These are phyloP conservation scores for Moxostoma hubbsi DNA, from an alignment of 2,797 vertebrate genomes.

Conservation along the genomic window DNA sequence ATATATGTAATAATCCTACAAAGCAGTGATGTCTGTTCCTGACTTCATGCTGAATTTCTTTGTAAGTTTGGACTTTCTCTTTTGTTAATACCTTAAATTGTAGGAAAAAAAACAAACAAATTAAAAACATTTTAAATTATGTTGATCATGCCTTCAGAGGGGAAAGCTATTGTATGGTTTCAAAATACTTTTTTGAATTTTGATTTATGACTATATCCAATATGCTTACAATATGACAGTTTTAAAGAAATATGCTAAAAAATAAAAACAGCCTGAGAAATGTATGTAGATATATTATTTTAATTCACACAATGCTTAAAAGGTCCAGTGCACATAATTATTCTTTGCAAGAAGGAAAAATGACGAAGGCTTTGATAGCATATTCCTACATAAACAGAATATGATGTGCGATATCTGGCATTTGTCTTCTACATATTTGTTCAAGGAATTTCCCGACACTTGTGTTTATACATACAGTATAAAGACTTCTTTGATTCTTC, in stretches of 20 bases:
- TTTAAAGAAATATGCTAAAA: neutral
- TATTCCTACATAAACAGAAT: slow-evolving; percentile 10
- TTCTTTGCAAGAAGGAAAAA: neutral
- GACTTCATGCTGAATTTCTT: slow-evolving; percentile 70
- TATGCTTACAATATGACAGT: neutral
- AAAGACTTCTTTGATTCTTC: neutral
- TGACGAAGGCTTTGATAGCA: neutral
- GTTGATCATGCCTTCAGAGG: no score
- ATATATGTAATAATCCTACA: no score
- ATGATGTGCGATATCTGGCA: slow-evolving; percentile 23
- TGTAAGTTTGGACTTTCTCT: slow-evolving; percentile 72
- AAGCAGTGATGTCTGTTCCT: slow-evolving; percentile 79
- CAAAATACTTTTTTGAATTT: no score
- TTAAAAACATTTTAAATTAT: neutral
- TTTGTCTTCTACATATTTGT: neutral
- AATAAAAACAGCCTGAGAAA: neutral
- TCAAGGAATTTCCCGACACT: neutral
- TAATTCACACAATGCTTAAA: neutral
- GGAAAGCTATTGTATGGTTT: no score
- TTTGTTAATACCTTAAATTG: slow-evolving; percentile 79
- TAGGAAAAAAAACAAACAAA: slow-evolving; percentile 36
- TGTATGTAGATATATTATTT: neutral
- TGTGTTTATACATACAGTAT: slow-evolving; percentile 2
- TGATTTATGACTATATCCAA: no score
- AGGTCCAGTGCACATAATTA: neutral